A percentile compares a stretch with the other conserved stretches of the same genome.
These are phyloP conservation scores for Drosophila macrospina DNA, from an alignment of 2,888 invertebrate genomes.

Conservation along the genomic window DNA sequence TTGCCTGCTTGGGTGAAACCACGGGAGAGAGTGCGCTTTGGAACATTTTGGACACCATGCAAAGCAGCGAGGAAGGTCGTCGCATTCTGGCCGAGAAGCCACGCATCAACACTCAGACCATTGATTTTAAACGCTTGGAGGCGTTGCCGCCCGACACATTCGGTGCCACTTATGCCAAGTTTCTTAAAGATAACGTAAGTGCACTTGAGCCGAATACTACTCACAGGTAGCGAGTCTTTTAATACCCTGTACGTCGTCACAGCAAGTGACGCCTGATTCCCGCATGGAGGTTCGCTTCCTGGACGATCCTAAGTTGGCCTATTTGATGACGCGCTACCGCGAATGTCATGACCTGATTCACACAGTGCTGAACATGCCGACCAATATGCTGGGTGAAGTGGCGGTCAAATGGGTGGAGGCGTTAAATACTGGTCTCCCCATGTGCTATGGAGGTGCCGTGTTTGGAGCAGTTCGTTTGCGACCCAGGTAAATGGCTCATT, in stretches of 20 bases:
- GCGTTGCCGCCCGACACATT: slow-evolving; percentile 92
- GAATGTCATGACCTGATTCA: slow-evolving; percentile 99
- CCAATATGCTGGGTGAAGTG: slow-evolving; percentile 96
- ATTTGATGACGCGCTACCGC: slow-evolving; percentile 98
- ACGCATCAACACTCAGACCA: slow-evolving; percentile 92
- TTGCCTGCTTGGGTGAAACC: slow-evolving; percentile 97
- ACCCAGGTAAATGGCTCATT: slow-evolving; percentile 87
- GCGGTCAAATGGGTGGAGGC: slow-evolving; percentile 99
- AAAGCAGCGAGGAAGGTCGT: slow-evolving; percentile 90
- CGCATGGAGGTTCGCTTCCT: slow-evolving; percentile 96
- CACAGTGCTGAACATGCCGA: slow-evolving; percentile 95
- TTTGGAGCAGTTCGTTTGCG: slow-evolving; percentile 95
- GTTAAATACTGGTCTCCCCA: slow-evolving; percentile 96
- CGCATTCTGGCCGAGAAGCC: slow-evolving; percentile 92
- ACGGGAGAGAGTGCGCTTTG: slow-evolving; percentile 91
- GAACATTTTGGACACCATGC: slow-evolving; percentile 91
- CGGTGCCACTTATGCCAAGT: slow-evolving; percentile 94
- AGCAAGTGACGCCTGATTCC: slow-evolving; percentile 96
- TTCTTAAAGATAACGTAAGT: slow-evolving; percentile 90
- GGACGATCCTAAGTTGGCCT: slow-evolving; percentile 94
- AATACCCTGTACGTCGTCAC: neutral
- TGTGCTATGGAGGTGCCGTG: slow-evolving; percentile 97
- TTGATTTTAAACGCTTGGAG: slow-evolving; percentile 90
- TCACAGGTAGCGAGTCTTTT: neutral
- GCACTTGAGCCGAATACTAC: neutral